Evolutionary conservation across 2,113 vertebrate genomes (phyloP), one percentile per base, ranked within the genome.

Genomic region (Chroicocephalus ridibundus): DNA sequence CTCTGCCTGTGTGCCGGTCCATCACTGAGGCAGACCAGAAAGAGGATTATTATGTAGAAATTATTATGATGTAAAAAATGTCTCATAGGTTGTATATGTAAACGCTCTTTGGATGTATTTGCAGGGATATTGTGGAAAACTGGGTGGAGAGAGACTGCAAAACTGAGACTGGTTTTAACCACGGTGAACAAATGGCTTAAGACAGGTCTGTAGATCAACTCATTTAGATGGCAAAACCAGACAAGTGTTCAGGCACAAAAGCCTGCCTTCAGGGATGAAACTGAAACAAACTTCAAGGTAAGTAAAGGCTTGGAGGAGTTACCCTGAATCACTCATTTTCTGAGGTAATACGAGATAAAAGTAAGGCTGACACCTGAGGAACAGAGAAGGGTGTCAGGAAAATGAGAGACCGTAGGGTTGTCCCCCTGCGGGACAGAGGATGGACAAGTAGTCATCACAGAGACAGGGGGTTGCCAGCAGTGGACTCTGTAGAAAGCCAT

Each of bases 1-100:
- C 31, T 12, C 15, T 7, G 6, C 15, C 71, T 26, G 29, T 32
- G 51, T 5, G 61, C 19, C 57, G 8, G 19, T 1, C 13, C 14
- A 0, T 1, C 4, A 3, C 69, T 7, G 36, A 36, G 57, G 57
- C 62, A 31, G 15, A 7, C 26, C 40, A 40, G 16, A 15, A 68
- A 31, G 42, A 34, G 36, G 46, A 9, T 20, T 61, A 13, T 36
- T 25, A 4, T 2, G 27, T 10, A 27, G 29, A 46, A 66, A 25
- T 26, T 54, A 9, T 20, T 55, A 15, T 36, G 19, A 4, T 2
- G 27, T 12, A 27, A 22, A 51, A 66, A 44, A 24, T 2, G 38
- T 5, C 47, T 62, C 11, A 1, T 3, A 5, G 32, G 47, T 2
- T 29, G 32, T 47, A 6, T 5, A 1, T 0, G 2, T 5, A 13